Evolutionary conservation across 2,797 vertebrate genomes (phyloP).

Genomic region (Selene dorsalis): DNA sequence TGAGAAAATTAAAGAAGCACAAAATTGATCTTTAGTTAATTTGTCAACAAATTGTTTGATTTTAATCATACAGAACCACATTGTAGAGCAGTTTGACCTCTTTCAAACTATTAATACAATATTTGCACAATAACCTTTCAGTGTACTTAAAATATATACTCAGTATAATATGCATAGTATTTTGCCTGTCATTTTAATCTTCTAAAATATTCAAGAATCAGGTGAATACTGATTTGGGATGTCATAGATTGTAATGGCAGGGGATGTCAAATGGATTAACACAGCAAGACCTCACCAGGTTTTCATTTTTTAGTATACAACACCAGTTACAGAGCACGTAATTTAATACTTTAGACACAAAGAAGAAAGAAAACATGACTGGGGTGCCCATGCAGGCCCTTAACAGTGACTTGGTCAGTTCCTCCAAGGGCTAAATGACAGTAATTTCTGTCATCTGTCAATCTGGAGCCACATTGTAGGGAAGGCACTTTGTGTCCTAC

Average conservation of each 20-base stretch:
- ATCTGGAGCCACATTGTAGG: too few relatives aligned
- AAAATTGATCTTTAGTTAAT: too few relatives aligned
- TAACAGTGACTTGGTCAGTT: not conserved
- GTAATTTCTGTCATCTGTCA: not conserved
- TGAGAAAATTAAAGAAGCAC: not conserved
- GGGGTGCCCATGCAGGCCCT: not conserved
- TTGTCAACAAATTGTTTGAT: not conserved
- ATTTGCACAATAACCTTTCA: not conserved
- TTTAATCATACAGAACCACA: not conserved
- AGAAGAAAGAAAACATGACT: not conserved
- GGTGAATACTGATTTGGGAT: not conserved
- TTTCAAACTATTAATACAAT: not conserved
- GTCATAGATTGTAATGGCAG: not conserved
- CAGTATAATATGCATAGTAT: not conserved
- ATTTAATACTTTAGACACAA: not conserved
- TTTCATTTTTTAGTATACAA: not conserved
- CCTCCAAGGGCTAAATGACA: not conserved
- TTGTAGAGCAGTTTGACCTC: not conserved
- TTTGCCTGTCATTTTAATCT: not conserved
- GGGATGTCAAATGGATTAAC: not conserved
- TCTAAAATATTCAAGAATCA: not conserved
- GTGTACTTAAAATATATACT: not conserved
- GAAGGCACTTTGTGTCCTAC: not conserved
- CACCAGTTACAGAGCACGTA: not conserved
- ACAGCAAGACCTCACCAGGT: not conserved